Base-by-base conservation (phyloP, 2,113 vertebrate species). In the Platysternon megacephalum region DNA sequence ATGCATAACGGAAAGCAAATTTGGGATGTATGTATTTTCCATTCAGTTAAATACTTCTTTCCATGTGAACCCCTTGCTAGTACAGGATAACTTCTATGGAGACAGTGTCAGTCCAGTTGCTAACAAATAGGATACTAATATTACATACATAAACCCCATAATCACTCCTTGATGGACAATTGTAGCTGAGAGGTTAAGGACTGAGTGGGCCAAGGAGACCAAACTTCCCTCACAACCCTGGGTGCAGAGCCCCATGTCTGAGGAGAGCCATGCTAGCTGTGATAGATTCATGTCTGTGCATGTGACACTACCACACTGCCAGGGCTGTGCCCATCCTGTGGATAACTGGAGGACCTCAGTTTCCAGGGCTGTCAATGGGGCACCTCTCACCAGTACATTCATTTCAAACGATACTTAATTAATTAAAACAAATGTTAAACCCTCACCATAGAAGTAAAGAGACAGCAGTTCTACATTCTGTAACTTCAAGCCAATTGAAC, bases 381-480 rank as follows among this genome's bases (percentile, higher is more conserved):
- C 9, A 39, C n/a, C 8, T 0, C 24, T 85, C 42, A 53, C 5
- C 19, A 58, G 72, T 29, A 74, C 1, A 0, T 35, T 3, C 29
- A 13, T 3, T 0, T 12, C 21, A 22, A 93, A 44, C 0, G 35
- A 8, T 29, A 84, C 1, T 55, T 78, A 86, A 5, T 85, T 56
- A 92, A 68, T 32, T 58, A 84, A 3, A 2, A n/a, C 51, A 61
- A 39, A 0, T 4, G 5, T 32, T 32, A 61, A 58, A 61, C n/a
- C n/a, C 65, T 39, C 0, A 0, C 10, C 6, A 21, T 2, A 48
- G 11, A 76, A 6, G 53, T 12, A 74, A 46, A 56, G 28, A 88
- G 35, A 10, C 2, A 89, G 58, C 9, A 46, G 6, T 5, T 84
- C 32, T 84, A 49, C n/a, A 55, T 16, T 46, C 19, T 65, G 52